These are phyloP conservation scores for Reticulitermes lucifugus DNA, from an alignment of 2,888 invertebrate genomes.

Conservation along the genomic window DNA sequence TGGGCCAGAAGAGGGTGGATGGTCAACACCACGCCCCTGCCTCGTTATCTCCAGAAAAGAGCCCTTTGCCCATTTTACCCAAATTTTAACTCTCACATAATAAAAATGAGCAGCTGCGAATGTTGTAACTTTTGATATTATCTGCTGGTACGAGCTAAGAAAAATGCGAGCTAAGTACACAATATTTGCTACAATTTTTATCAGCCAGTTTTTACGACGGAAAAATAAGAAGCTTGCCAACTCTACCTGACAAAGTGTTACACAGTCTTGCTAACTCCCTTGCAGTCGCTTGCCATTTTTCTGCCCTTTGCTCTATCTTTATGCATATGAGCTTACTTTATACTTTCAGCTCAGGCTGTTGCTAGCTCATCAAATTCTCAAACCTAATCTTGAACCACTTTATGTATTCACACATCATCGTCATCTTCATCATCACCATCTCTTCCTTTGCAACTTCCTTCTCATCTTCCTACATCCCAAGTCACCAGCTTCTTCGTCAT, in stretches of 20 bases:
- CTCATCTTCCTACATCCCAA: slow-evolving; percentile 24
- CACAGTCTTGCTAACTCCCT: not conserved
- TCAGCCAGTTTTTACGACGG: no score
- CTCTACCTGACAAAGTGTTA: not conserved
- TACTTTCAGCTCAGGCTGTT: slow-evolving; percentile 16
- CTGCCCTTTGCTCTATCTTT: not conserved
- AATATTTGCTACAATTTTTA: no score
- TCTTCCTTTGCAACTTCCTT: slow-evolving; percentile 26
- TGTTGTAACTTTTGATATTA: no score
- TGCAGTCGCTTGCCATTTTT: not conserved
- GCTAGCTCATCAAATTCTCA: slow-evolving; percentile 44
- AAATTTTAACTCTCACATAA: no score
- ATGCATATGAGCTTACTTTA: not conserved
- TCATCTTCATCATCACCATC: slow-evolving; percentile 26
- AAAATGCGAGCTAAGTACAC: no score
- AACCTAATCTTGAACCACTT: slow-evolving; percentile 43
- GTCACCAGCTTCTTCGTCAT: slow-evolving; percentile 43
- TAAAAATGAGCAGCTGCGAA: no score
- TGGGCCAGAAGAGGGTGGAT: no score
- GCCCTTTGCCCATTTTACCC: no score
- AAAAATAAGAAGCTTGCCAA: not conserved
- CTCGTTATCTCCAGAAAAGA: no score
- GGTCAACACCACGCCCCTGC: no score
- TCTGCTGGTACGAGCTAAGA: no score
- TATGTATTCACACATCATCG: slow-evolving; percentile 41